Conservation (phyloP, 2,797 vertebrate genomes). For the Tolypeutes matacus region DNA sequence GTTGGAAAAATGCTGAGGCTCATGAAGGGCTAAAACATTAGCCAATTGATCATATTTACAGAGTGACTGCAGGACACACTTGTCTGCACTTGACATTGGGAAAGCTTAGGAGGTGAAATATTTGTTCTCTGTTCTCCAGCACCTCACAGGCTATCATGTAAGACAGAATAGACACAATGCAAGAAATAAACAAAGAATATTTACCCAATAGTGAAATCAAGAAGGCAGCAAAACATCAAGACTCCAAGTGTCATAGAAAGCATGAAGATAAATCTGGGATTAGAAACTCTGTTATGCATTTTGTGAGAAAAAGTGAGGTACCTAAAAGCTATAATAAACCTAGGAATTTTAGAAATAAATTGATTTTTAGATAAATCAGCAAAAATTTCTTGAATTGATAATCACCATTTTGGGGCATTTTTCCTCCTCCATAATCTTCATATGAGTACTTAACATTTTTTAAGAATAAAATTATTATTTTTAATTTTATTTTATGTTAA, state of each 20-base stretch:
- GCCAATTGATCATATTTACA: background rate
- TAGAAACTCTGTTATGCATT: slow-evolving; percentile 27
- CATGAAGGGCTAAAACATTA: slow-evolving; percentile 39
- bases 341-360: slow-evolving; percentile 58
- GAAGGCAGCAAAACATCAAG: background rate
- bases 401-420: slow-evolving; percentile 49
- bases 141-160: background rate
- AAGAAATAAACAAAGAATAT: slow-evolving; percentile 19
- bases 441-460: slow-evolving; percentile 54
- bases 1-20: slow-evolving; percentile 55
- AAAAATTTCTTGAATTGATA: slow-evolving; percentile 65
- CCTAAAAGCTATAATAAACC: slow-evolving; percentile 48
- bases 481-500: slow-evolving; percentile 47
- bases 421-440: slow-evolving; percentile 63
- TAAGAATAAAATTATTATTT: background rate
- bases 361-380: slow-evolving; percentile 43
- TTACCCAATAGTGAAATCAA: background rate
- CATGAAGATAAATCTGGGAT: background rate
- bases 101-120: background rate
- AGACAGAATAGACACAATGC: background rate
- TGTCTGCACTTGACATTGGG: slow-evolving; percentile 4
- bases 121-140: background rate
- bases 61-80: background rate
- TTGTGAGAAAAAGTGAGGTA: slow-evolving; percentile 61
- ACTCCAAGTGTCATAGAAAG: slow-evolving; percentile 11